phyloP scores from a whole-genome alignment of 2,113 vertebrate species.

The Ictalurus punctatus region DNA sequence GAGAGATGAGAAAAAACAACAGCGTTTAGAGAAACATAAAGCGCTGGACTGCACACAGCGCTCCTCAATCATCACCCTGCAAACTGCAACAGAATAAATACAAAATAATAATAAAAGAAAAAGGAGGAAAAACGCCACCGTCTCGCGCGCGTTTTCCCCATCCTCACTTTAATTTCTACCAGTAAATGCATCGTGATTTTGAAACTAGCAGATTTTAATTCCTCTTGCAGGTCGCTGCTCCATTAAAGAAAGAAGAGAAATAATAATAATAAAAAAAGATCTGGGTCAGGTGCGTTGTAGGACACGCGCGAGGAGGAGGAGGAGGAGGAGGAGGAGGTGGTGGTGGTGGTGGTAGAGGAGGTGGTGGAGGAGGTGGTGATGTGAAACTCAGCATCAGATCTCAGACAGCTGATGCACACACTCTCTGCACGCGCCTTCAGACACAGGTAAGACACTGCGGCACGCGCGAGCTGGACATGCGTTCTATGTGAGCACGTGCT shows the following conservation, averaged over 20 bases:
- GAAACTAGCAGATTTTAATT: neutral
- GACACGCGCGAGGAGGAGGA: slow-evolving; percentile 1
- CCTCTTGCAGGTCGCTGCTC: neutral
- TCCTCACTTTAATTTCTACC: neutral
- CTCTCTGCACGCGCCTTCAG: neutral
- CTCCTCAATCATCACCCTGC: neutral
- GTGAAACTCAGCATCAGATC: slow-evolving; percentile 14
- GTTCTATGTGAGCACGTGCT: neutral
- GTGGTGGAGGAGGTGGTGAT: neutral
- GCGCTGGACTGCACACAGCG: neutral
- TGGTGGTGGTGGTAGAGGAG: too few relatives aligned
- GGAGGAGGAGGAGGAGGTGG: neutral
- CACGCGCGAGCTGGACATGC: neutral
- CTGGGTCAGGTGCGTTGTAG: slow-evolving; percentile 22
- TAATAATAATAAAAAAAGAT: neutral
- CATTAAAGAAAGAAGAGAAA: neutral
- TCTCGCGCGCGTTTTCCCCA: neutral
- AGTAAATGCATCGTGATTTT: neutral
- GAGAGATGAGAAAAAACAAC: neutral
- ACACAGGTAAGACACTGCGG: slow-evolving; percentile 26
- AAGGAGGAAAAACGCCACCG: too few relatives aligned
- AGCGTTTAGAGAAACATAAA: neutral
- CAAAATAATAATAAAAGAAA: neutral
- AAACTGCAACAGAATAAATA: neutral
- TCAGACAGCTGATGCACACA: neutral